Evolutionary conservation across 2,888 invertebrate genomes (phyloP), one percentile per base, ranked within the genome.

Genomic region (Bombylius discolor): DNA sequence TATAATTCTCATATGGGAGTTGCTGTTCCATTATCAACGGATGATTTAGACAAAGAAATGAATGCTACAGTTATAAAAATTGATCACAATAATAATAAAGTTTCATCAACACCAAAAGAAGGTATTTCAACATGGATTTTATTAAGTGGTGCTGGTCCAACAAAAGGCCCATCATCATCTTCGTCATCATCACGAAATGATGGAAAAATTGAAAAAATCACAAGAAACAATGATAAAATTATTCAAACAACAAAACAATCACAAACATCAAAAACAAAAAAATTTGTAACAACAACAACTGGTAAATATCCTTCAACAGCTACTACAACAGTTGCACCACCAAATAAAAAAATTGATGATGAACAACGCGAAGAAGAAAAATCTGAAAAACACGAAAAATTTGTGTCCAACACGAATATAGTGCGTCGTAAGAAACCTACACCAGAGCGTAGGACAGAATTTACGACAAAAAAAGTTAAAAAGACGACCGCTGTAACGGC

Each of bases 81-180:
- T 65, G 67, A 79, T 34, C 45, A 52, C 36, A 34, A 49, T 12
- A 36, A 42, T 5, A 46, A 52, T 46, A 52, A 58, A 50, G 65
- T 62, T 51, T 74, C 76, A 56, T 81, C 77, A 56, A 86, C 77
- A 51, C 79, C 79, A 33, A 79, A 79, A 54, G 81, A 81, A 66
- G 85, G 85, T 1, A 77, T 87, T 59, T 87, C 87, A 1, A 87
- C 88, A 1, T 88, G 87, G 88, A 82, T 87, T 58, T 74, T 87
- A 23, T 68, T 88, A 23, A 86, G 84, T 64, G 78, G 79, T 9
- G 77, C 76, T 23, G 68, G 68, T 4, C 69, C 72, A 13, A 76
- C 74, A 0, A 77, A 78, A 36, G 68, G 70, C 4, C 69, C 71
- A 47, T 33, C 46, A 45, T 31, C 56, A 33, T 51, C 52, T n/a